Base-by-base conservation (phyloP, 2,888 invertebrate genomes). In the Carterocephalus palaemon region DNA sequence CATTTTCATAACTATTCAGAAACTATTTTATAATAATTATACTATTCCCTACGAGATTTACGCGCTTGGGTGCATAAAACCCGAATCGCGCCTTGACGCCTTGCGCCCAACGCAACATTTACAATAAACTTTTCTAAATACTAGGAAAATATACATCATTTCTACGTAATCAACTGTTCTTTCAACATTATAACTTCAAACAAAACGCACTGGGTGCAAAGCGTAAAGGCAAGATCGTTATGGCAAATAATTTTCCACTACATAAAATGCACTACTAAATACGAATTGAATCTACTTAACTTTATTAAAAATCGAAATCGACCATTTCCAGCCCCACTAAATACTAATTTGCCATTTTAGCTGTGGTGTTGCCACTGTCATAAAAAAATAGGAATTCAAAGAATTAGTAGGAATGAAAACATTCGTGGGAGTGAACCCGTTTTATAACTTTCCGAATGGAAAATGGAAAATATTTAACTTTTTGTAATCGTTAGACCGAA, bases 261-360 rank as follows among this genome's bases (percentile, higher is more conserved):
- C n/a, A n/a, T n/a, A 78, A 67, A 71, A 71, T 57, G 66, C 62
- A 67, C 67, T 67, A 70, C 59, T 67, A 69, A 43, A 61, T 64
- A 75, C 67, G 70, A 79, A 75, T 79, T 80, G 72, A 43, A 43
- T 65, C 82, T 83, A 84, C 74, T 77, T 80, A 77, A 62, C 46
- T 51, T 60, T 75, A 45, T 71, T 70, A 61, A 54, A 64, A 61
- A 60, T 56, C 43, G 47, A 51, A 56, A 47, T 24, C 40, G 49
- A 56, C 38, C 45, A 50, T 48, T 47, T 46, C 41, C 51, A 57
- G 49, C 53, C 55, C 54, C 47, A 48, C 47, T 52, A 41, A 39
- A 41, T 37, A 49, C 46, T 39, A 42, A 46, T 20, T 49, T 39
- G 47, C 47, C 41, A 34, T 39, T 38, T n/a, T 29, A 48, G 43